Percentiles rank a stretch among this genome's conserved stretches.
These are phyloP conservation scores for Styela clava DNA, from an alignment of 23 tunicate genomes.

Conservation along the genomic window DNA sequence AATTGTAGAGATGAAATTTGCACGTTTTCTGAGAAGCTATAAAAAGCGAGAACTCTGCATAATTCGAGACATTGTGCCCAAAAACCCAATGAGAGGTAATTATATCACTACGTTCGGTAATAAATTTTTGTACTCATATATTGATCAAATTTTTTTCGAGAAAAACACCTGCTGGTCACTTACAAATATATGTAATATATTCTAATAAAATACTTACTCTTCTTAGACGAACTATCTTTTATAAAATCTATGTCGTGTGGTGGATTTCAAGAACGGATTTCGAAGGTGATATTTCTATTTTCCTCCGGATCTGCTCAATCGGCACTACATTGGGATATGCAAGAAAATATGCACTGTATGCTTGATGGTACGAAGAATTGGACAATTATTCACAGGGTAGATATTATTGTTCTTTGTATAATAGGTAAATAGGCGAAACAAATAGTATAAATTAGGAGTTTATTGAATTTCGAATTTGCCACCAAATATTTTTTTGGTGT, in stretches of 20 bases:
- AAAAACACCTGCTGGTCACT: too few relatives aligned
- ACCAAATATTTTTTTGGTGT: too few relatives aligned
- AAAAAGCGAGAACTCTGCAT: neutral
- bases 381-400: conserved; percentile 48
- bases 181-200: too few relatives aligned
- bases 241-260: conserved; percentile 55
- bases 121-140: neutral
- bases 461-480: too few relatives aligned
- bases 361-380: conserved; percentile 61
- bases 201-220: too few relatives aligned
- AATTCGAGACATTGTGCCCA: conserved; percentile 27
- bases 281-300: conserved; percentile 59
- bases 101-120: neutral
- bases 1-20: neutral
- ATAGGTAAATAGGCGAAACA: too few relatives aligned
- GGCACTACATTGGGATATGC: conserved; percentile 55
- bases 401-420: too few relatives aligned
- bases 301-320: conserved; percentile 80
- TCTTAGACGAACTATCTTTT: conserved; percentile 56
- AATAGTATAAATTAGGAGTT: too few relatives aligned
- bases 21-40: conserved; percentile 1
- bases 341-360: conserved; percentile 70
- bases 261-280: conserved; percentile 31
- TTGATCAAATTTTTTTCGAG: too few relatives aligned
- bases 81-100: conserved; percentile 41